phyloP scores from a whole-genome alignment of 2,888 invertebrate genomes.

The Agrypnus murinus region DNA sequence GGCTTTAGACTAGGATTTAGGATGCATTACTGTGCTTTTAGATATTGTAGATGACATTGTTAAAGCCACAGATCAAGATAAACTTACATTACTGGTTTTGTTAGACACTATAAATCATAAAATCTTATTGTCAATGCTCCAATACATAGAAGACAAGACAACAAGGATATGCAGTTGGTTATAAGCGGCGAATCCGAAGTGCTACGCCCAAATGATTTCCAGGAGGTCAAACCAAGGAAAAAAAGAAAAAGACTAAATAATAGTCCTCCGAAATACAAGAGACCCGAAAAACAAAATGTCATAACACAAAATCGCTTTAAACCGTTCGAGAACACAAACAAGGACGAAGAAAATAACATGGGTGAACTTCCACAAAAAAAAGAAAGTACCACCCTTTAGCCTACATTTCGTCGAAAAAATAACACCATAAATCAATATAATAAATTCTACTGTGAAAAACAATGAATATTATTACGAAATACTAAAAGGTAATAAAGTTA shows the following conservation, averaged over 20 bases:
- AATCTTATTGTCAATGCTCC: too few species aligned
- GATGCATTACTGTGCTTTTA: too few species aligned
- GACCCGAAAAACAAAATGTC: slow-evolving; percentile 13
- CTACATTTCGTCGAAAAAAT: slow-evolving; percentile 21
- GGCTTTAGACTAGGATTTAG: too few species aligned
- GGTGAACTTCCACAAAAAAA: not conserved
- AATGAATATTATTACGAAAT: slow-evolving; percentile 10
- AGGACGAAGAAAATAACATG: not conserved
- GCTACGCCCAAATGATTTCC: slow-evolving; percentile 16
- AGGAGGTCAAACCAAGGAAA: slow-evolving; percentile 13
- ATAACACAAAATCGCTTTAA: not conserved
- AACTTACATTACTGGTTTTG: too few species aligned
- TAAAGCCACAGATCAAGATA: too few species aligned
- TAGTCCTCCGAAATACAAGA: not conserved
- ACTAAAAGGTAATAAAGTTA: slow-evolving; percentile 15
- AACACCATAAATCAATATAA: slow-evolving; percentile 3
- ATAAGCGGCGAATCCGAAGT: slow-evolving; percentile 8
- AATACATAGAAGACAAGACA: not conserved
- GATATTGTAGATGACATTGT: too few species aligned
- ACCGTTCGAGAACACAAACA: not conserved
- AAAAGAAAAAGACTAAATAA: too few species aligned
- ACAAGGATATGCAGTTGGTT: slow-evolving; percentile 8
- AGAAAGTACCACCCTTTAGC: not conserved
- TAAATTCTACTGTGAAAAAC: slow-evolving; percentile 8
- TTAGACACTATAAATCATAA: too few species aligned